Evolutionary conservation across 2,888 invertebrate genomes (phyloP).

Genomic region (Argyra leucocephala): DNA sequence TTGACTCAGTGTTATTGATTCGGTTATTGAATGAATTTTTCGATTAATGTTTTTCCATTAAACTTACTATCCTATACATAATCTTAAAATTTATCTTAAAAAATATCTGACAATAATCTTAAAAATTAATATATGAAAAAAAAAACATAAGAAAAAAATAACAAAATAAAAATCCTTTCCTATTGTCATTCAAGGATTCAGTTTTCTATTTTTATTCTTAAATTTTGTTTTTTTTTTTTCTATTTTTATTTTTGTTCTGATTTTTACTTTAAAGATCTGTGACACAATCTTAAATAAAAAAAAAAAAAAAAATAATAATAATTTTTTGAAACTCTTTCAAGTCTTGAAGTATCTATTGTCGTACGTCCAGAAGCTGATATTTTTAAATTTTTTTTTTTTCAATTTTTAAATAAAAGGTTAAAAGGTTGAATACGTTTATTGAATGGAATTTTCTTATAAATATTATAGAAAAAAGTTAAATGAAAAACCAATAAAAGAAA

Average conservation of each 20-base stretch:
- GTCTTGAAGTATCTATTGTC: conserved; percentile 2
- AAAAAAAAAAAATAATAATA: neutral
- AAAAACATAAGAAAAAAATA: neutral
- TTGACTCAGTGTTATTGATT: neutral
- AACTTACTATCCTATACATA: neutral
- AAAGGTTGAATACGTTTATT: conserved; percentile 6
- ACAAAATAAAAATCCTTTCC: neutral
- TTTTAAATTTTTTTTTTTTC: neutral
- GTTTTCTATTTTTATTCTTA: neutral
- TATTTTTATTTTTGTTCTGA: too few relatives aligned
- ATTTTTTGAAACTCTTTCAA: conserved; percentile 3
- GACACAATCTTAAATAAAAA: neutral
- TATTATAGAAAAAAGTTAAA: neutral
- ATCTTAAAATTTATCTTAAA: neutral
- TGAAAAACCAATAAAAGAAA: neutral
- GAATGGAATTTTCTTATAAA: neutral
- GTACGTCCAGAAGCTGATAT: neutral
- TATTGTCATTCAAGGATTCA: neutral
- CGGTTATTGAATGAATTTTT: neutral
- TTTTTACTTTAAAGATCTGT: neutral
- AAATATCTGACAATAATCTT: neutral
- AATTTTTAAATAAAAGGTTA: neutral
- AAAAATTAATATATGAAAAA: neutral
- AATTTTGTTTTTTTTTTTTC: too few relatives aligned
- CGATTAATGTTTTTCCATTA: neutral